These are phyloP conservation scores for Diplazon laetatorius DNA, from an alignment of 2,888 invertebrate species.

Conservation along the genomic window DNA sequence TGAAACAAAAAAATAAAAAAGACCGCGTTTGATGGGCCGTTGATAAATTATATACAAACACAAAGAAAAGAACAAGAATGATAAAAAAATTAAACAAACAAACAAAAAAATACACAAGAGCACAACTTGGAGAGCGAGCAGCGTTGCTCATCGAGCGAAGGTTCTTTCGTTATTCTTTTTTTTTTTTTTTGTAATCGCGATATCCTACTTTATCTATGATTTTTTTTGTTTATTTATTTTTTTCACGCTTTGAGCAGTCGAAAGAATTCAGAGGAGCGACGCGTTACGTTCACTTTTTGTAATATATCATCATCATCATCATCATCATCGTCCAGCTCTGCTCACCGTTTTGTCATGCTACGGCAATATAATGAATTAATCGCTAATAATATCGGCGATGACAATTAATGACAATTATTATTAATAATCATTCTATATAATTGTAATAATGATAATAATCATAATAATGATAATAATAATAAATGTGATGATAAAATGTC, in stretches of 20 bases:
- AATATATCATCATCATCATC: slow-evolving; percentile 62
- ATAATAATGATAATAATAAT: slow-evolving; percentile 58
- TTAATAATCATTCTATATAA: slow-evolving; percentile 47
- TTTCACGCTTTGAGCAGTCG: slow-evolving; percentile 29
- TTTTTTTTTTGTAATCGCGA: background rate
- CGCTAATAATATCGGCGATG: slow-evolving; percentile 64
- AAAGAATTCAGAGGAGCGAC: slow-evolving; percentile 41
- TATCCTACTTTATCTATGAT: slow-evolving; percentile 18
- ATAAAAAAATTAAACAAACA: too few species aligned
- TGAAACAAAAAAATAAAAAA: too few species aligned
- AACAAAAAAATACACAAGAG: slow-evolving; percentile 37
- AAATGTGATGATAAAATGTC: slow-evolving; percentile 66
- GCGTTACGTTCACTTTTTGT: slow-evolving; percentile 34
- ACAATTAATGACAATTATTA: slow-evolving; percentile 59
- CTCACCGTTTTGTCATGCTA: slow-evolving; percentile 59
- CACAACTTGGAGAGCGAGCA: slow-evolving; percentile 62
- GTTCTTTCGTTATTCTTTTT: slow-evolving; percentile 11
- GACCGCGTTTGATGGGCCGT: slow-evolving; percentile 45
- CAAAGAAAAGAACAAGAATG: slow-evolving; percentile 55
- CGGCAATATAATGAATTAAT: slow-evolving; percentile 60
- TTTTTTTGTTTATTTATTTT: slow-evolving; percentile 5
- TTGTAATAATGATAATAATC: slow-evolving; percentile 52
- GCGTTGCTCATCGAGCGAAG: slow-evolving; percentile 59
- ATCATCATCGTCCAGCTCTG: slow-evolving; percentile 61
- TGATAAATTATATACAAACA: slow-evolving; percentile 64